Percentiles rank a stretch among this genome's conserved stretches.
Conservation (phyloP, 2,113 vertebrate species). For the Symphodus melops region DNA sequence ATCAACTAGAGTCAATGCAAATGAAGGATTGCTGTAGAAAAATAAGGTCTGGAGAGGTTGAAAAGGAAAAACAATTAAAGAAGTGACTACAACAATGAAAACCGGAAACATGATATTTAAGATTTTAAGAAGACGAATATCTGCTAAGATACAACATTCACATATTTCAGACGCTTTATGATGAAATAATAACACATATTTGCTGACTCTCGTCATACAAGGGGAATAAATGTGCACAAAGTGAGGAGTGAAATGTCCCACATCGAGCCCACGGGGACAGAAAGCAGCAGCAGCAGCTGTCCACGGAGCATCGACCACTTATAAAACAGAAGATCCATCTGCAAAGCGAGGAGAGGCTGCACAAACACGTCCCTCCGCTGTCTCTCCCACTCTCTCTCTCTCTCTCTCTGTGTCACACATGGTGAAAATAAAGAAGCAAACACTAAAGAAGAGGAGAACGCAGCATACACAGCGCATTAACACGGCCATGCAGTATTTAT, state of each 20-base stretch:
- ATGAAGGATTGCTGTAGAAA: no score
- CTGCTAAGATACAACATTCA: not conserved
- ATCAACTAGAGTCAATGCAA: no score
- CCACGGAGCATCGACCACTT: constrained; percentile 35
- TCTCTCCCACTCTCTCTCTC: no score
- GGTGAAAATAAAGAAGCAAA: not conserved
- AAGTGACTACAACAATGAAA: no score
- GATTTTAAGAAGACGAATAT: no score
- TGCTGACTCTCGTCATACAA: constrained; percentile 3
- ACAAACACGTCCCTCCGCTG: no score
- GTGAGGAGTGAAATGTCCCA: constrained; percentile 24
- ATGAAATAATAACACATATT: no score
- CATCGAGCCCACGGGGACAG: constrained; percentile 9
- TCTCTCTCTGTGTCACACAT: not conserved
- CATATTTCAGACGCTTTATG: not conserved
- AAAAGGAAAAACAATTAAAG: no score
- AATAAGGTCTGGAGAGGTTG: no score
- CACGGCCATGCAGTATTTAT: constrained; percentile 17
- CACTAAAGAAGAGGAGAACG: not conserved
- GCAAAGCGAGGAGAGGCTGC: constrained; percentile 57
- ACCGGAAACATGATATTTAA: no score
- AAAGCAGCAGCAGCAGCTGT: constrained; percentile 55
- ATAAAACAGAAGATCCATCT: constrained; percentile 70
- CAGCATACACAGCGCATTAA: constrained; percentile 33
- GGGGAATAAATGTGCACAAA: not conserved